Evolutionary conservation across 2,797 vertebrate genomes (phyloP), one percentile per base, ranked within the genome.

Genomic region (Scolopax bukidnonensis): DNA sequence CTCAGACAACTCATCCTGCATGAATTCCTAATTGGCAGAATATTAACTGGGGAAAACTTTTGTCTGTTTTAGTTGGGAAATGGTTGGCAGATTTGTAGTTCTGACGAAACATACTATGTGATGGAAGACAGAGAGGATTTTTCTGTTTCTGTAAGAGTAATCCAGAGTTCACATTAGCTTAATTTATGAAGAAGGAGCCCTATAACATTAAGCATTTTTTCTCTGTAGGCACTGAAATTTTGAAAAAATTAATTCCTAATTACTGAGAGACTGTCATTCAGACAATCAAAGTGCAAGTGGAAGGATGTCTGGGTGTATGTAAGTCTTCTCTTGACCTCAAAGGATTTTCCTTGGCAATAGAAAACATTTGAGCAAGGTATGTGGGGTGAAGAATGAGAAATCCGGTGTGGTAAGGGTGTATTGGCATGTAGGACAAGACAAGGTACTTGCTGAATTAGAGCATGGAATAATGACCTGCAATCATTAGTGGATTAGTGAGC

Each of bases 351-450:
- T 40, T 61, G 41, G 33, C 36, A 77, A 33, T 6, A 8, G 36
- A 69, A 81, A 56, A 69, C 24, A 19, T 64, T 69, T 54, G 40
- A 78, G 20, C 43, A n/a, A 48, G 9, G 4, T 69, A 21, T 14
- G 19, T 51, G 40, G 25, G 63, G 15, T 70, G 38, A 33, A 68
- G 40, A 16, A 38, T 16, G 32, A 68, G 43, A 68, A 82, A 68
- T 15, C 11, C 74, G 48, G 5, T 48, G 25, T 2, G 0, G 16
- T 61, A 64, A 0, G 1, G 43, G 13, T 50, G 2, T 33, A 24
- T 63, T 53, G 59, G 30, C 36, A 28, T 1, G 0, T 5, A 28
- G 41, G 38, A 54, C 51, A 41, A 70, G 48, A 57, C n/a, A 57
- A 63, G 30, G 13, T 53, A 64, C 27, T 48, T 3, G 1, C 13